Conservation (phyloP, 2,113 vertebrate genomes). For the Choloepus hoffmanni region DNA sequence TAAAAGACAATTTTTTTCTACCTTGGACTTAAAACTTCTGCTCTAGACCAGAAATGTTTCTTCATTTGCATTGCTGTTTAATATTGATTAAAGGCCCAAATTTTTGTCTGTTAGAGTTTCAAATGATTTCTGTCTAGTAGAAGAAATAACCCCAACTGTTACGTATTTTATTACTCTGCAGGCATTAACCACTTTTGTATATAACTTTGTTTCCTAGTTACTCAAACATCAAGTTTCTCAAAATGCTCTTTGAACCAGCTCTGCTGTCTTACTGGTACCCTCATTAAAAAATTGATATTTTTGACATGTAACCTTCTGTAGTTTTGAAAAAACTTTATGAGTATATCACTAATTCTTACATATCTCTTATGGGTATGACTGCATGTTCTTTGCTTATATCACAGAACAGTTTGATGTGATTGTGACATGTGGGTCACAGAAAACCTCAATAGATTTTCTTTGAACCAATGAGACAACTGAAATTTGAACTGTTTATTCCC, state of each 20-base stretch:
- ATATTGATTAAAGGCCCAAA: not conserved
- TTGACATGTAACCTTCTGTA: not conserved
- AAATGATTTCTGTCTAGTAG: not conserved
- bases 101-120: not conserved
- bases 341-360: not conserved
- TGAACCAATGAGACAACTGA: not conserved
- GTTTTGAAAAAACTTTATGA: not conserved
- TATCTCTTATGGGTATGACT: not conserved
- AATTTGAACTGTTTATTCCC: not conserved
- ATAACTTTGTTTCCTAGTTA: not conserved
- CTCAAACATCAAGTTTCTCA: not conserved
- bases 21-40: not conserved
- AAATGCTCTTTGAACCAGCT: not conserved
- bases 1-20: not conserved
- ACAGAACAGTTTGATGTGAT: not conserved
- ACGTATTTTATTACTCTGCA: not conserved
- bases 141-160: not conserved
- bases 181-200: not conserved
- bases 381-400: not conserved
- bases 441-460: not conserved
- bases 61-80: not conserved
- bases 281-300: not conserved
- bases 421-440: not conserved
- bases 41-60: rapidly evolving
- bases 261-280: not conserved